Evolutionary conservation across 2,888 invertebrate species (phyloP), one percentile per base, ranked within the genome.

Genomic region (Ophioninae sp.): DNA sequence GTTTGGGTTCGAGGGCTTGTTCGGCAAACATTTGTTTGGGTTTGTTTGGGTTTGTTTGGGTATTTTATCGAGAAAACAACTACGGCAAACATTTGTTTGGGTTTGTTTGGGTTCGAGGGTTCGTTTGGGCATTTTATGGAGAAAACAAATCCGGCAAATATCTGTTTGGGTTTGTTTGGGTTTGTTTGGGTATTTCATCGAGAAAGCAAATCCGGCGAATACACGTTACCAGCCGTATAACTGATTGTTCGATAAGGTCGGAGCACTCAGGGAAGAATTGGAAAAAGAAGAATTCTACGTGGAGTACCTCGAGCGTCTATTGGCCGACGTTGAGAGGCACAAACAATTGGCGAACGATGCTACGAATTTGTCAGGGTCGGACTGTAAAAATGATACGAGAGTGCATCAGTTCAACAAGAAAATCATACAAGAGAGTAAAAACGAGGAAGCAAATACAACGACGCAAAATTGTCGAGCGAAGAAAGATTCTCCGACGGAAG

Each of bases 201-300:
- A n/a, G n/a, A n/a, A n/a, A n/a, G n/a, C n/a, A n/a, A n/a, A n/a
- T 44, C 44, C 9, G 44, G 9, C 9, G 9, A 7, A 8, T 13
- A 64, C 8, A 20, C 30, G 39, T 61, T 13, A 22, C 30, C 17
- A 20, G n/a, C 64, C n/a, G 72, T 64, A 30, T 63, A 73, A 30
- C 37, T 20, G 20, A 63, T 39, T 20, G 6, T 41, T 37, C 69
- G 69, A 73, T 39, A 93, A 93, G 90, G 94, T 97, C 86, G 94
- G 95, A 87, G 95, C 96, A 89, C 94, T 98, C 79, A 95, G 96
- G 92, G 97, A 97, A 92, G 97, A 98, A 93, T 94, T 98, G 86
- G 97, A 97, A 91, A 97, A 98, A 93, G 98, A 98, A 93, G 96
- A 97, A 91, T 96, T 97, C 90, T 98, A 98, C 91, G 97, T 98